phyloP scores from a whole-genome alignment of 2,797 vertebrate genomes.

The Thripadectes ignobilis region DNA sequence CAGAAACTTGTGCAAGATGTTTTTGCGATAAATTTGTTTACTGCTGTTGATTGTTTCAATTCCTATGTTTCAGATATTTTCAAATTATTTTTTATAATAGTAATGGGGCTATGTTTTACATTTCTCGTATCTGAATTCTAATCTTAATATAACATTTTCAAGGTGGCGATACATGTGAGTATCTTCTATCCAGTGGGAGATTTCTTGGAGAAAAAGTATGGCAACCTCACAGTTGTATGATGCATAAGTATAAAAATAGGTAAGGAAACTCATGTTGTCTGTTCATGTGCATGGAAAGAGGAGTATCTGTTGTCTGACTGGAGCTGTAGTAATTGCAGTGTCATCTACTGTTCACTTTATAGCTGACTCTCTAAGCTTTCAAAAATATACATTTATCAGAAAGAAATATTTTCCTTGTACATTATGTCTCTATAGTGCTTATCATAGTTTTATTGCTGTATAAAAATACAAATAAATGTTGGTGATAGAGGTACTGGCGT shows the following conservation, averaged over 20 bases:
- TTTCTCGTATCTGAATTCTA: neutral
- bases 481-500: neutral
- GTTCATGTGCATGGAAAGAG: neutral
- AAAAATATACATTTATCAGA: neutral
- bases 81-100: neutral
- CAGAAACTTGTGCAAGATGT: neutral
- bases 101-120: neutral
- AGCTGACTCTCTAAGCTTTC: neutral
- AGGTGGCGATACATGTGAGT: constrained; percentile 94
- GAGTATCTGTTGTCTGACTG: neutral
- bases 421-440: neutral
- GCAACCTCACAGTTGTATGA: constrained; percentile 99
- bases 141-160: neutral
- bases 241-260: constrained; percentile 96
- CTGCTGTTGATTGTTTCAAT: neutral
- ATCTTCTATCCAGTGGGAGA: constrained; percentile 93
- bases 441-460: neutral
- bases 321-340: neutral
- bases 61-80: neutral
- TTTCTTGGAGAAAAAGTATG: constrained; percentile 95
- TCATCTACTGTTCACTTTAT: neutral
- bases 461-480: neutral
- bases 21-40: neutral
- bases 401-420: neutral
- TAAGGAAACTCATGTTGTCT: constrained; percentile 69